Percentiles rank a stretch among this genome's conserved stretches.
Evolutionary conservation across 2,797 vertebrate species (phyloP).

Genomic region (Geotrypetes seraphini): DNA sequence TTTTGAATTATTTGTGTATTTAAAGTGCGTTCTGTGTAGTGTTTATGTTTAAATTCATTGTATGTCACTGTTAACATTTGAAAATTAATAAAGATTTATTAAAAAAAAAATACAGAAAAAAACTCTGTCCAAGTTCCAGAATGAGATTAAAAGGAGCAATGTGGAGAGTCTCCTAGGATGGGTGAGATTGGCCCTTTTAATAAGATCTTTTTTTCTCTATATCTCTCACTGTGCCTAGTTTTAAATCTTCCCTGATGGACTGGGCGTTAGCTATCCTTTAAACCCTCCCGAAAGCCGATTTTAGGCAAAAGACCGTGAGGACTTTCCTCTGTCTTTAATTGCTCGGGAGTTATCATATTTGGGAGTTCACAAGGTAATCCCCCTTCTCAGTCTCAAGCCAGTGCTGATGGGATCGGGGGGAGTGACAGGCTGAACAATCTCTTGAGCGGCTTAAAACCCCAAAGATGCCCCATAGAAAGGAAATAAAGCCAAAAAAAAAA

Average conservation of each 20-base stretch:
- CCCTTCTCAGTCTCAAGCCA: conserved; percentile 71
- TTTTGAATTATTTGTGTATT: too few species aligned
- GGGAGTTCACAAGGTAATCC: conserved; percentile 94
- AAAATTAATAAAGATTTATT: too few species aligned
- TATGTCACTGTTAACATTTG: too few species aligned
- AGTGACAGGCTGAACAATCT: conserved; percentile 47
- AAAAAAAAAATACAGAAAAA: too few species aligned
- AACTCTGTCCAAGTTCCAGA: conserved; percentile 61
- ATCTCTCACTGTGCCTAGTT: conserved; percentile 56
- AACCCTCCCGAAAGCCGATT: conserved; percentile 74
- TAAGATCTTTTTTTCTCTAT: conserved; percentile 53
- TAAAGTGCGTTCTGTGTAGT: too few species aligned
- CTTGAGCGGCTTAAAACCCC: conserved; percentile 31
- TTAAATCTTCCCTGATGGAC: conserved; percentile 68
- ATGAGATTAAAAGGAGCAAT: conserved; percentile 58
- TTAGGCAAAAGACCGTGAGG: too few species aligned
- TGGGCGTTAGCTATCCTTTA: conserved; percentile 76
- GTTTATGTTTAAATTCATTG: too few species aligned
- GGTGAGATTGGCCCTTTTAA: conserved; percentile 50
- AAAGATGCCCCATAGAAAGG: conserved; percentile 5
- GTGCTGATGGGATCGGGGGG: conserved; percentile 47
- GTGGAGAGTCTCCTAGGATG: conserved; percentile 54
- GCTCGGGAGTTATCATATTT: conserved; percentile 90
- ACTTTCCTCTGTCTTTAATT: conserved; percentile 91
- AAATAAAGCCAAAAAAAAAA: conserved; percentile 1